phyloP scores from a whole-genome alignment of 2,888 invertebrate species.

The Chalcosyrphus nemorum region DNA sequence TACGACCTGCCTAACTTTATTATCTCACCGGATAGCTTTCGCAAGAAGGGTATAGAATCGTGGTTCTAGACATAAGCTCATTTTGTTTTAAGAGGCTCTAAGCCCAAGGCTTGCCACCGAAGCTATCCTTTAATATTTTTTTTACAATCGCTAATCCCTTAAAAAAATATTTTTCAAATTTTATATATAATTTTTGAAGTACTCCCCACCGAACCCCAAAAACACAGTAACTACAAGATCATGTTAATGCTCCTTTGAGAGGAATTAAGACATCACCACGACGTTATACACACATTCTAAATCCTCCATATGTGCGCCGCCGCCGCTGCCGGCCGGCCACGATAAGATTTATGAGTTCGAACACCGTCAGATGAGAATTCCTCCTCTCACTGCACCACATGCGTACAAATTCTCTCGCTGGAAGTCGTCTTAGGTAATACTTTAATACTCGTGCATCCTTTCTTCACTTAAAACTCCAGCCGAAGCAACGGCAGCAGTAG shows the following conservation, averaged over 20 bases:
- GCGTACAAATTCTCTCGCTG: slow-evolving; percentile 4
- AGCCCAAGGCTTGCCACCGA: too few relatives aligned
- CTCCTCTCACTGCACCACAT: slow-evolving; percentile 45
- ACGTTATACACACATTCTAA: slow-evolving; percentile 63
- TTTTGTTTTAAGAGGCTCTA: too few relatives aligned
- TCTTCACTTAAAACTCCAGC: slow-evolving; percentile 34
- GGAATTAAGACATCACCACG: slow-evolving; percentile 70
- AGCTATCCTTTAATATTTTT: too few relatives aligned
- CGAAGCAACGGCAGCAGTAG: slow-evolving; percentile 14
- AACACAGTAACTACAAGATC: background rate
- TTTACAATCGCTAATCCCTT: too few relatives aligned
- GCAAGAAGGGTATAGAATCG: too few relatives aligned
- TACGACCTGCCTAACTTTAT: too few relatives aligned
- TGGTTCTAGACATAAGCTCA: too few relatives aligned
- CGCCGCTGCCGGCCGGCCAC: slow-evolving; percentile 55
- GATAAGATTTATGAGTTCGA: slow-evolving; percentile 65
- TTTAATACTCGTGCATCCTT: slow-evolving; percentile 70
- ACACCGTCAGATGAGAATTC: slow-evolving; percentile 35
- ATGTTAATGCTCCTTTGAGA: slow-evolving; percentile 49
- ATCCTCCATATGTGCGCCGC: slow-evolving; percentile 70
- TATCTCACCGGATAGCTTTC: too few relatives aligned
- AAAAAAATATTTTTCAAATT: too few relatives aligned
- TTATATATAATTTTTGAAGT: too few relatives aligned
- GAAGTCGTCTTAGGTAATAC: slow-evolving; percentile 51
- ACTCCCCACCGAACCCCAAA: background rate